A percentile compares a stretch with the other conserved stretches of the same genome.
Evolutionary conservation across 2,113 vertebrate species (phyloP).

Genomic region (Macroglossus sobrinus): DNA sequence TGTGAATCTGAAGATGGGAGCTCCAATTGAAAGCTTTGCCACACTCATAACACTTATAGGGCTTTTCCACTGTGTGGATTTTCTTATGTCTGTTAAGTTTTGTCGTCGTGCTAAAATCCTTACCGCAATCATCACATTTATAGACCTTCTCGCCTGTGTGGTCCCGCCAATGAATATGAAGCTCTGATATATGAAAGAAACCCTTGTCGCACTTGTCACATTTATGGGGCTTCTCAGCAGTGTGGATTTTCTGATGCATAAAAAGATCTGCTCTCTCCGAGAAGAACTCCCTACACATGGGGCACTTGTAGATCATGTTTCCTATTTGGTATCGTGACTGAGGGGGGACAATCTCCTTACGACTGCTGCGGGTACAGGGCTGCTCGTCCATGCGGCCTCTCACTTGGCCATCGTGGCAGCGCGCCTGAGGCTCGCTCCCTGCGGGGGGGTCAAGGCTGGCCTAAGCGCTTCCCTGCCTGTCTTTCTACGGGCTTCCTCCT

Average conservation of each 20-base stretch:
- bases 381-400: not conserved
- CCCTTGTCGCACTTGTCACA: constrained; percentile 83
- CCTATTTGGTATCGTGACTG: constrained; percentile 67
- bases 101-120: constrained; percentile 75
- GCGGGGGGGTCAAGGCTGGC: not conserved
- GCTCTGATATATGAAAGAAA: constrained; percentile 77
- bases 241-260: constrained; percentile 77
- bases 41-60: constrained; percentile 77
- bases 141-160: constrained; percentile 77
- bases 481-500: constrained; percentile 51
- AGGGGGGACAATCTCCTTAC: constrained; percentile 1
- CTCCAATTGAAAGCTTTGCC: constrained; percentile 79
- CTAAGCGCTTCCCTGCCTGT: constrained; percentile 57
- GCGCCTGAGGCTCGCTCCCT: constrained; percentile 34
- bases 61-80: constrained; percentile 77
- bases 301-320: constrained; percentile 77
- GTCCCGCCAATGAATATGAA: constrained; percentile 74
- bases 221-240: constrained; percentile 79
- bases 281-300: constrained; percentile 75
- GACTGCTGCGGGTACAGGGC: not conserved
- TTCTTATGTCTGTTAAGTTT: constrained; percentile 78
- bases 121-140: constrained; percentile 76
- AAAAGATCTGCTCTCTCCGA: constrained; percentile 75
- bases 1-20: constrained; percentile 74
- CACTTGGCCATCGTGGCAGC: constrained; percentile 30